Percentiles rank a stretch among this genome's conserved stretches.
phyloP scores from a whole-genome alignment of 2,797 vertebrate species.

The Graptemys geographica region DNA sequence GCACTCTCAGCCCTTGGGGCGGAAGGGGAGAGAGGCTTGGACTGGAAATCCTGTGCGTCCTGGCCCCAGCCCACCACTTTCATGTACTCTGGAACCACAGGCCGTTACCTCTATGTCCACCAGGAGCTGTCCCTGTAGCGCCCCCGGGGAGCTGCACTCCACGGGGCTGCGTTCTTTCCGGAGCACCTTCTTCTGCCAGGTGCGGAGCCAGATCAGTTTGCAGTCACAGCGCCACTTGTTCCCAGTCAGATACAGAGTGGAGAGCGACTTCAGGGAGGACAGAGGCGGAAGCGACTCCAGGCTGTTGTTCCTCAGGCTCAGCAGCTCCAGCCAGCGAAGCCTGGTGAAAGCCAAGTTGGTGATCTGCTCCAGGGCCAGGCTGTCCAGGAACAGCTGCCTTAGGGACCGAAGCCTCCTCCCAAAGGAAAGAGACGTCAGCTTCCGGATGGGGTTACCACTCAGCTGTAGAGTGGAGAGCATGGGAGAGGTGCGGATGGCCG shows the following conservation, averaged over 20 bases:
- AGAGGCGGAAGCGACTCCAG: conserved; percentile 6
- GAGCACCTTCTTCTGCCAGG: background rate
- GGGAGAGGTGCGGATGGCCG: rapidly evolving
- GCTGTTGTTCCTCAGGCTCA: conserved; percentile 44
- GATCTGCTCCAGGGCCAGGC: background rate
- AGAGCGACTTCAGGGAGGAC: background rate
- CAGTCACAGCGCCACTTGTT: conserved; percentile 56
- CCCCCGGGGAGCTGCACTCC: background rate
- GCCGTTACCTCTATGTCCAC: conserved; percentile 26
- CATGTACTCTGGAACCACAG: background rate
- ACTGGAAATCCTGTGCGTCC: background rate
- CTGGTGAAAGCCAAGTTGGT: background rate
- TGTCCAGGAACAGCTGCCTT: conserved; percentile 32
- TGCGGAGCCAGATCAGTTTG: conserved; percentile 16
- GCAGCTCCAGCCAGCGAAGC: conserved; percentile 8
- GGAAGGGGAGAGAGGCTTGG: background rate
- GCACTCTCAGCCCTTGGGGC: background rate
- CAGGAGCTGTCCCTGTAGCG: conserved; percentile 18
- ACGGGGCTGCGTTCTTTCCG: background rate
- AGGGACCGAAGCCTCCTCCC: background rate
- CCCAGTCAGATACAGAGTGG: conserved; percentile 22
- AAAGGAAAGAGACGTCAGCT: background rate
- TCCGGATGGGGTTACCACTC: background rate
- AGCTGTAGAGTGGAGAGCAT: background rate
- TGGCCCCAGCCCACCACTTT: background rate